These are phyloP conservation scores for Pampusana beccarii DNA, from an alignment of 2,113 vertebrate genomes.

Conservation along the genomic window DNA sequence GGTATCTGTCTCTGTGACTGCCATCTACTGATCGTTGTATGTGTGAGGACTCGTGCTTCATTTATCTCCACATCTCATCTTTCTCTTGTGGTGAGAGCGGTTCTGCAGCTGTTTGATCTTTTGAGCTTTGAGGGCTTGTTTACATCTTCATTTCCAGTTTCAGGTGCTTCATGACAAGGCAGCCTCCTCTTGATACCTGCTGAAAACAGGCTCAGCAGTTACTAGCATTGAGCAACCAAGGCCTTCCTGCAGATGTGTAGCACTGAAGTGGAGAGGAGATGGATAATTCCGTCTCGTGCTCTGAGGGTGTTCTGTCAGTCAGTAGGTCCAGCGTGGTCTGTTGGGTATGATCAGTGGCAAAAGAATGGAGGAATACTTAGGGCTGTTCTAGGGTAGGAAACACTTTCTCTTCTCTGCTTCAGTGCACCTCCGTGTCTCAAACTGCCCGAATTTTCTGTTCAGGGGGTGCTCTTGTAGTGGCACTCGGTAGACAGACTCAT, in stretches of 20 bases:
- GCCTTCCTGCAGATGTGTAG: background rate
- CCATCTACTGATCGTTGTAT: background rate
- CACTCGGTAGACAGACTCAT: background rate
- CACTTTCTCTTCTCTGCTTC: background rate
- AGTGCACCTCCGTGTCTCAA: background rate
- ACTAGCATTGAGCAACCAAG: background rate
- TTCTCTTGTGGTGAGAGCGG: background rate
- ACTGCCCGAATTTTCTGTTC: background rate
- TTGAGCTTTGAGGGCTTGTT: conserved; percentile 11
- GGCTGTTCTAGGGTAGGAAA: background rate
- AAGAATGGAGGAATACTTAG: background rate
- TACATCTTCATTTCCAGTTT: background rate
- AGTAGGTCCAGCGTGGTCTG: background rate
- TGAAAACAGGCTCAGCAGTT: background rate
- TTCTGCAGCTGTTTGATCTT: conserved; percentile 25
- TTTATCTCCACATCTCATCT: background rate
- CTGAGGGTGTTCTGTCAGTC: background rate
- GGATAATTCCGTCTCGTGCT: background rate
- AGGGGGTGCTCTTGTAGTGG: background rate
- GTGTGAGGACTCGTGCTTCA: background rate
- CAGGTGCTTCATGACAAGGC: background rate
- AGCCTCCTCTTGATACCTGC: background rate
- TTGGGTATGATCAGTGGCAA: background rate
- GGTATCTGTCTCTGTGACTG: background rate
- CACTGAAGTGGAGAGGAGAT: background rate